Evolutionary conservation across 1,140 invertebrate genomes (phyloP), one percentile per base, ranked within the genome.

Genomic region (Drosophila repletoides): DNA sequence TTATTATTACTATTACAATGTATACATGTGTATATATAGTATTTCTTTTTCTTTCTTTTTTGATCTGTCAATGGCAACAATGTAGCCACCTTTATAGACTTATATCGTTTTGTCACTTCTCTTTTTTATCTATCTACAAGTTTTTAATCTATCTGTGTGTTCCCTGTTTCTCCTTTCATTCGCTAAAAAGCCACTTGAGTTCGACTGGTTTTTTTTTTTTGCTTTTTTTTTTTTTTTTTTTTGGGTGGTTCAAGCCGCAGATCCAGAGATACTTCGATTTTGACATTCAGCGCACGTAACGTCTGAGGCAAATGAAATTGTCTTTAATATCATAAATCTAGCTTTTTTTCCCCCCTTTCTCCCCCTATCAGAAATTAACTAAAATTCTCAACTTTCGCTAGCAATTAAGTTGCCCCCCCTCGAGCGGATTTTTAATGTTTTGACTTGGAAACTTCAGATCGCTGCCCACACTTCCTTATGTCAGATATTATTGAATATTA

Each of bases 1-100:
- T 43, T 60, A 36, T 52, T 52, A 60, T 60, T 60, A n/a, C n/a
- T n/a, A 55, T 55, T 66, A 66, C 55, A 60, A 36, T 66, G 63
- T 66, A 15, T 34, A 26, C 29, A 46, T 10, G 43, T 34, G 59
- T 26, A 49, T 43, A 17, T 49, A 43, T 28, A 17, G 22, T 9
- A 46, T 60, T 22, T 43, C 29, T 34, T 43, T 12, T 49, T 19
- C 24, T 21, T 19, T 38, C 46, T 31, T 64, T 24, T 48, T 48
- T 49, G n/a, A 34, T 48, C 28, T 2, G 51, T 48, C 24, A 21
- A 10, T 15, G 43, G 34, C 53, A 58, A 65, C 63, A 66, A 60
- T 60, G 55, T 45, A 43, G 36, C 22, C 45, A 15, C 45, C 40
- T 66, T 66, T 59, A 49, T 59, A 49, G 41, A 17, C 53, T 10